Evolutionary conservation across 1,140 invertebrate species (phyloP).

Genomic region (Drosophila neocordata): DNA sequence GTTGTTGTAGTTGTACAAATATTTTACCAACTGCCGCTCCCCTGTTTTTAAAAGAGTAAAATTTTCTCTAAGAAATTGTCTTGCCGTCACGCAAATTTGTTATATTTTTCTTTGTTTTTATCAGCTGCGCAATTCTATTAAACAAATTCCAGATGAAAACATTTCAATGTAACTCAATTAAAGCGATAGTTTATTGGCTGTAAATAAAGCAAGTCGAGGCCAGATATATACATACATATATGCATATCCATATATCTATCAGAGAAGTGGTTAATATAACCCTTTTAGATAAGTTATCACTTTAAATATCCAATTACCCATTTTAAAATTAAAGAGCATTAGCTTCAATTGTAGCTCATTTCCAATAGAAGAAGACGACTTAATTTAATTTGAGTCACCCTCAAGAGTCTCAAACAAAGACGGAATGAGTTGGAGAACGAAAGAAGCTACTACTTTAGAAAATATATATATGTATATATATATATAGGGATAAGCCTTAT

Average conservation of each 20-base stretch:
- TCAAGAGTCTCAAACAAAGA: background rate
- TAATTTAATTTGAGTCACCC: conserved; percentile 60
- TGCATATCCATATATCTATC: background rate
- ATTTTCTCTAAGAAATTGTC: conserved; percentile 46
- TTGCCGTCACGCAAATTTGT: conserved; percentile 19
- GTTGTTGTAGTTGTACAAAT: conserved; percentile 53
- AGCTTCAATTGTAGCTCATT: conserved; percentile 69
- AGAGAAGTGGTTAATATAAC: background rate
- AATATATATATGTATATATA: background rate
- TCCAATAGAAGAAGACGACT: conserved; percentile 38
- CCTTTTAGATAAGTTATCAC: background rate
- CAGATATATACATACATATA: background rate
- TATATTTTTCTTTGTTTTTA: conserved; percentile 20
- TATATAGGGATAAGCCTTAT: conserved; percentile 11
- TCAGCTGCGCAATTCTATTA: conserved; percentile 64
- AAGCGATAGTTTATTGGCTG: conserved; percentile 13
- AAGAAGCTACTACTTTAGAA: too few relatives aligned
- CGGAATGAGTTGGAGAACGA: background rate
- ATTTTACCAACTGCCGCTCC: conserved; percentile 59
- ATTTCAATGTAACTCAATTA: conserved; percentile 21
- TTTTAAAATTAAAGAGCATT: conserved; percentile 45
- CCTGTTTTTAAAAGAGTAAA: background rate
- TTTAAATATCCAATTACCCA: conserved; percentile 34
- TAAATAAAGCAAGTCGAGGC: conserved; percentile 17
- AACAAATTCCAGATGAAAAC: conserved; percentile 16